Conservation (phyloP, 2,113 vertebrate genomes). For the Cochlearius cochlearius region DNA sequence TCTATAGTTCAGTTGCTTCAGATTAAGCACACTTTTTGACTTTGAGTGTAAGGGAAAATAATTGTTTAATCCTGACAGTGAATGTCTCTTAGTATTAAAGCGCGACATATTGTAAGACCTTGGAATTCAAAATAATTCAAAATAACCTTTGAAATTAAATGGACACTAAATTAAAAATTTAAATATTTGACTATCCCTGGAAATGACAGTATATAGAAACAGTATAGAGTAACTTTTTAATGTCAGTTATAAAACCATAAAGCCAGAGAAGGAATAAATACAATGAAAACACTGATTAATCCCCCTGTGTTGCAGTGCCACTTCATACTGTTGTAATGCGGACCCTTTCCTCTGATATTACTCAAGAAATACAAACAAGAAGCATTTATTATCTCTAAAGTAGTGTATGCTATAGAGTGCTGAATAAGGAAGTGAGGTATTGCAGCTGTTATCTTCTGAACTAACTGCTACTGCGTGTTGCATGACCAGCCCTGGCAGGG, state of each 20-base stretch:
- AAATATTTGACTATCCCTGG: not conserved
- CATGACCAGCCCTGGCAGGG: constrained; percentile 77
- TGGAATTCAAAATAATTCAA: not conserved
- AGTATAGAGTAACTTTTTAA: not conserved
- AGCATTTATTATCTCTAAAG: constrained; percentile 78
- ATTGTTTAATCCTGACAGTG: not conserved
- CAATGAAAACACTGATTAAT: constrained; percentile 47
- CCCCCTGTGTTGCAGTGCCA: constrained; percentile 1
- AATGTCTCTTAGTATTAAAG: not conserved
- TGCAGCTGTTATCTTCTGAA: constrained; percentile 79
- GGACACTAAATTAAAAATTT: not conserved
- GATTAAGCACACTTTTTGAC: not conserved
- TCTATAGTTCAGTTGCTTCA: not conserved
- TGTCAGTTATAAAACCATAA: constrained; percentile 12
- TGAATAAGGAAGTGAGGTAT: constrained; percentile 78
- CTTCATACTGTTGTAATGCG: constrained; percentile 41
- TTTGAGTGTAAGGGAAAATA: not conserved
- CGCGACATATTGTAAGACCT: not conserved
- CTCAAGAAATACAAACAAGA: constrained; percentile 71
- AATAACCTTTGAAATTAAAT: not conserved
- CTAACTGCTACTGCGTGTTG: constrained; percentile 78
- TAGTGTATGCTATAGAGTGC: constrained; percentile 62
- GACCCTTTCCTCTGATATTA: constrained; percentile 66
- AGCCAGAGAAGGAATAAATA: constrained; percentile 36
- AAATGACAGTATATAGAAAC: not conserved